Evolutionary conservation across 1,140 invertebrate species (phyloP).

Genomic region (Argopecten irradians): DNA sequence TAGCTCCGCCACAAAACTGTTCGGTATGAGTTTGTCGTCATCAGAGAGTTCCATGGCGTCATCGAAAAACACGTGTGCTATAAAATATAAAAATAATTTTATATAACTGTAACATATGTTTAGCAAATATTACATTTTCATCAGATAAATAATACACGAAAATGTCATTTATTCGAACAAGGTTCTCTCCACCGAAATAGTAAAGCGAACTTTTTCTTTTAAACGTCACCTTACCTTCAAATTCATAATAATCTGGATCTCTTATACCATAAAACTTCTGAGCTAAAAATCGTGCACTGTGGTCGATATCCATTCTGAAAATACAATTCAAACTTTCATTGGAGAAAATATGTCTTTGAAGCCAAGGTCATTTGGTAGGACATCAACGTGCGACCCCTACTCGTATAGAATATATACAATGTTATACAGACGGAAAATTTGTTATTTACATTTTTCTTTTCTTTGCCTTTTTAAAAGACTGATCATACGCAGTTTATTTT

Average conservation of each 20-base stretch:
- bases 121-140: not conserved
- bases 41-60: conserved; percentile 98
- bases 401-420: too few species aligned
- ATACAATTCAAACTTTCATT: too few species aligned
- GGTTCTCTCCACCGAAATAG: not conserved
- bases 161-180: not conserved
- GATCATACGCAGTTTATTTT: too few species aligned
- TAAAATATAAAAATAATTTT: conserved; percentile 64
- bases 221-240: conserved; percentile 83
- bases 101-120: not conserved
- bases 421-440: too few species aligned
- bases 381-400: too few species aligned
- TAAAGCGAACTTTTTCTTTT: not conserved
- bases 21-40: conserved; percentile 94
- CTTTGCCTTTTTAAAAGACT: too few species aligned
- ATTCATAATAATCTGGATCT: conserved; percentile 98
- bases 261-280: conserved; percentile 94
- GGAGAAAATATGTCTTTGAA: too few species aligned
- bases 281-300: conserved; percentile 79
- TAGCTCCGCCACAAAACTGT: conserved; percentile 96
- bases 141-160: not conserved
- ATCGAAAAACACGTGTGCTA: conserved; percentile 99
- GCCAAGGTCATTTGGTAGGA: too few species aligned
- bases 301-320: conserved; percentile 77
- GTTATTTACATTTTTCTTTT: too few species aligned